Evolutionary conservation across 2,113 vertebrate genomes (phyloP).

Genomic region (Brachyhypopomus gauderio): DNA sequence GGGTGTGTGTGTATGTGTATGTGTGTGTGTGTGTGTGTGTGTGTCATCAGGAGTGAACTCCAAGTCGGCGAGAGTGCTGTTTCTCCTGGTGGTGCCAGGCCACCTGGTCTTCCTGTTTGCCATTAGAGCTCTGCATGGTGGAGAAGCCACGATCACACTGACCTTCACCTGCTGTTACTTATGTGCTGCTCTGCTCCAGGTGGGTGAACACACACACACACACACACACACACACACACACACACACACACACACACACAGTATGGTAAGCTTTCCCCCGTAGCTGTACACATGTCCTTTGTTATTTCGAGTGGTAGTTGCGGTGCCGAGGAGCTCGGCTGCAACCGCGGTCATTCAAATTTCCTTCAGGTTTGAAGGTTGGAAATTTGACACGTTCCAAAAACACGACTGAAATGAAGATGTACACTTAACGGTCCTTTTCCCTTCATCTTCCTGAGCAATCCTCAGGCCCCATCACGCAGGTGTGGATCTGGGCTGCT

Average conservation of each 20-base stretch:
- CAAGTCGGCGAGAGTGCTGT: constrained; percentile 86
- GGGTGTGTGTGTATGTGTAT: constrained; percentile 12
- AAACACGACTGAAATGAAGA: background rate
- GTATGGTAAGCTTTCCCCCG: background rate
- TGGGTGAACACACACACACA: constrained; percentile 59
- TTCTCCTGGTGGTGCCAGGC: constrained; percentile 87
- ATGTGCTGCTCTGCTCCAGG: constrained; percentile 86
- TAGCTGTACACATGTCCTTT: background rate
- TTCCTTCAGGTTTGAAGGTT: background rate
- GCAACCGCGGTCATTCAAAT: too few relatives aligned
- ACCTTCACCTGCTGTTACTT: constrained; percentile 85
- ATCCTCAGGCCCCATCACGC: background rate
- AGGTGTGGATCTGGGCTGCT: background rate
- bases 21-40: constrained; percentile 16
- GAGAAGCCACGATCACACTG: constrained; percentile 72
- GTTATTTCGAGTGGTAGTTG: background rate
- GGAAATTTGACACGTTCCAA: background rate
- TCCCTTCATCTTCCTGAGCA: background rate
- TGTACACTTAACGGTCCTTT: background rate
- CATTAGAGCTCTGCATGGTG: constrained; percentile 85
- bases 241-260: background rate
- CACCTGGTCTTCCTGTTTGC: constrained; percentile 89
- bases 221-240: background rate
- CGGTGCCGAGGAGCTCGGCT: too few relatives aligned
- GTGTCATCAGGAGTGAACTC: constrained; percentile 84